A percentile compares a stretch with the other conserved stretches of the same genome.
These are phyloP conservation scores for Chrysochloris asiatica DNA, from an alignment of 2,113 vertebrate species.

Conservation along the genomic window DNA sequence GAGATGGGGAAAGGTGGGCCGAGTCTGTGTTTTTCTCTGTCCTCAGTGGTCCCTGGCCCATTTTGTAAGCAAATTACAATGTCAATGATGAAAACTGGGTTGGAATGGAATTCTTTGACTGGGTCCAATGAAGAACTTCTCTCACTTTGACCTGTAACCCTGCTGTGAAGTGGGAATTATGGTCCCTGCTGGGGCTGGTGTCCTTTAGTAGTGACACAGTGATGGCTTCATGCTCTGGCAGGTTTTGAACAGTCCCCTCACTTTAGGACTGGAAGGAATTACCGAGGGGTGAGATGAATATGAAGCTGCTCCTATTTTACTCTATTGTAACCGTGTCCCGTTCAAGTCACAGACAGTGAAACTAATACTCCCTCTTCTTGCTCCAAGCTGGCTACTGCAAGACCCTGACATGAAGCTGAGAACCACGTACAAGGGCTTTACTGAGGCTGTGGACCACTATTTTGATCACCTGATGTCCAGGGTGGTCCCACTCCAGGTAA, in stretches of 20 bases:
- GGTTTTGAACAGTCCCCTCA: neutral
- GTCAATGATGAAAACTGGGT: neutral
- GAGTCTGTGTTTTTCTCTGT: neutral
- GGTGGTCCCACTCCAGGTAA: conserved; percentile 92
- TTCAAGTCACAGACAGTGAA: neutral
- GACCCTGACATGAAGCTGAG: conserved; percentile 93
- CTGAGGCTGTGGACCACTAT: conserved; percentile 89
- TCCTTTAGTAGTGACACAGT: rapidly evolving
- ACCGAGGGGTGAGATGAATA: no score
- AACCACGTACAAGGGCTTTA: conserved; percentile 91
- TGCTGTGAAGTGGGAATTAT: neutral
- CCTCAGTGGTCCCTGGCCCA: neutral
- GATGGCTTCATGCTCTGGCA: neutral
- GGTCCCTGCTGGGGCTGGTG: neutral
- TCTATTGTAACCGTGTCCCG: no score
- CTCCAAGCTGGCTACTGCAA: conserved; percentile 92
- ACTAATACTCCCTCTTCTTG: neutral
- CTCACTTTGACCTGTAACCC: neutral
- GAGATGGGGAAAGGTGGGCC: neutral
- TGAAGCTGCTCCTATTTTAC: neutral
- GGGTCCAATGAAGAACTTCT: neutral
- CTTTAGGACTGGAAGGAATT: no score
- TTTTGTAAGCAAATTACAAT: no score
- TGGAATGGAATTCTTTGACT: neutral
- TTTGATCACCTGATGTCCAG: conserved; percentile 91